phyloP scores from a whole-genome alignment of 2,113 vertebrate species.

The Anas platyrhynchos region DNA sequence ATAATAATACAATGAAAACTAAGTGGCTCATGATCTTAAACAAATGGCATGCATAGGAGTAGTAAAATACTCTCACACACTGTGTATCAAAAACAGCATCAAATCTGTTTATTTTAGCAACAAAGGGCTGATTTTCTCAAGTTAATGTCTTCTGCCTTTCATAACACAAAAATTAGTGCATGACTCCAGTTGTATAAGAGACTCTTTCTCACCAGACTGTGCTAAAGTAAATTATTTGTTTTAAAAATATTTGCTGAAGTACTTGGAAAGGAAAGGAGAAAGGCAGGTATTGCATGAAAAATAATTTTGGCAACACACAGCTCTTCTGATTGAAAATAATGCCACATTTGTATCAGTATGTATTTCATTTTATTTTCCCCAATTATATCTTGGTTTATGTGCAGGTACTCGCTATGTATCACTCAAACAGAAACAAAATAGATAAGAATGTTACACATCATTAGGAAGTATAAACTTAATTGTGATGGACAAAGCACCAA shows the following conservation, averaged over 20 bases:
- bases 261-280: neutral
- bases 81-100: neutral
- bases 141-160: neutral
- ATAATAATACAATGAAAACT: neutral
- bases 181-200: neutral
- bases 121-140: neutral
- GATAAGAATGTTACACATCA: neutral
- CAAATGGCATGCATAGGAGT: neutral
- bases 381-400: neutral
- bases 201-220: neutral
- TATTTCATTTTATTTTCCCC: conserved; percentile 12
- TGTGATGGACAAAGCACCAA: neutral
- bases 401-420: neutral
- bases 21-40: neutral
- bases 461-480: neutral
- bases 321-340: neutral
- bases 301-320: neutral
- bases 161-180: neutral
- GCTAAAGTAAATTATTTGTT: neutral
- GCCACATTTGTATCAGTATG: neutral
- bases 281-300: neutral
- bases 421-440: conserved; percentile 1
- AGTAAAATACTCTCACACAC: neutral
- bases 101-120: neutral
- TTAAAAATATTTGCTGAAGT: conserved; percentile 28